Percentiles rank a stretch among this genome's conserved stretches.
Conservation (phyloP, 2,888 invertebrate genomes). For the Mythimna impura region DNA sequence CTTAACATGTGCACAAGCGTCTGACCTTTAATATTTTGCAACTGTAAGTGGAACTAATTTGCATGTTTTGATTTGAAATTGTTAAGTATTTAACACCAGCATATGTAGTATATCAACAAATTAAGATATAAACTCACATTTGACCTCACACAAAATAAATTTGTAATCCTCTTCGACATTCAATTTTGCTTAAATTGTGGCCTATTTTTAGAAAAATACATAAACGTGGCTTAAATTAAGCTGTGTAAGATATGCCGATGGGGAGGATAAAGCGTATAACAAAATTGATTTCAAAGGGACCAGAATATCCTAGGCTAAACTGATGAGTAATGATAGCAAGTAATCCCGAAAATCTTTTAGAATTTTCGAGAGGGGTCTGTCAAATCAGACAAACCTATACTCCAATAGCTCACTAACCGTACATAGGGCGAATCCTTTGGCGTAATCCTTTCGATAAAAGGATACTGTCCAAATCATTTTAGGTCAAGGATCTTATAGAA, state of each 20-base stretch:
- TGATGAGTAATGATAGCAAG: constrained; percentile 54
- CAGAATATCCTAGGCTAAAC: constrained; percentile 25
- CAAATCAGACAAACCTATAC: constrained; percentile 62
- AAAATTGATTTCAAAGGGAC: constrained; percentile 25
- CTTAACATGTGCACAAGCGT: constrained; percentile 38
- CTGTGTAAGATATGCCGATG: neutral
- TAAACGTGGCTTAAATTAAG: neutral
- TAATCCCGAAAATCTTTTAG: constrained; percentile 55
- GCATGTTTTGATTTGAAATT: constrained; percentile 28
- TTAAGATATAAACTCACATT: neutral
- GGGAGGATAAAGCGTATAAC: neutral
- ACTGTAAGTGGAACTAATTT: constrained; percentile 37
- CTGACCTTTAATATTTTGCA: constrained; percentile 54
- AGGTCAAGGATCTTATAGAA: constrained; percentile 54
- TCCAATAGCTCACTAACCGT: constrained; percentile 54
- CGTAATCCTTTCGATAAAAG: constrained; percentile 64
- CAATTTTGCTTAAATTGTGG: neutral
- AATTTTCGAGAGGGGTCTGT: constrained; percentile 58
- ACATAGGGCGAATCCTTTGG: constrained; percentile 51
- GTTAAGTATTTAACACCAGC: neutral
- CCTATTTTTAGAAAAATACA: too few species aligned
- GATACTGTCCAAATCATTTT: constrained; percentile 61
- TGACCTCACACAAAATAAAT: neutral
- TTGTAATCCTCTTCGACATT: neutral
- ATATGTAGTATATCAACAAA: neutral